Percentiles rank a stretch among this genome's conserved stretches.
These are phyloP conservation scores for Aplysina aerophoba DNA, from an alignment of 37 sponge, comb jelly and placozoan genomes.

Conservation along the genomic window DNA sequence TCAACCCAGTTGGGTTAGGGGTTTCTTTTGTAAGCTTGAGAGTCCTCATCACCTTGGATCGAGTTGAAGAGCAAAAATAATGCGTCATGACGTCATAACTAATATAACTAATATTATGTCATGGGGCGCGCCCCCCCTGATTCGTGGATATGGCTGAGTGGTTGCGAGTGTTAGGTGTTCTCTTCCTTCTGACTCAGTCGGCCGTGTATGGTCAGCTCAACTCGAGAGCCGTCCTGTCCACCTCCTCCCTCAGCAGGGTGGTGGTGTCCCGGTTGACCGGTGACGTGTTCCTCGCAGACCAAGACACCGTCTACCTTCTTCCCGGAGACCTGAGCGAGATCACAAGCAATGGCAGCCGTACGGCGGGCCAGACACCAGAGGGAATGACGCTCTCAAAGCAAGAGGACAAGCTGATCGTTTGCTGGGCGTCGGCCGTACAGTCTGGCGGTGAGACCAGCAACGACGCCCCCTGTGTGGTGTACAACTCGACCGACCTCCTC, in stretches of 20 bases:
- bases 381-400: neutral
- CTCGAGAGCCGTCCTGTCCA: neutral
- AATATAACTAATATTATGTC: too few relatives aligned
- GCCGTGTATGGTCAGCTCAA: neutral
- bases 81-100: too few relatives aligned
- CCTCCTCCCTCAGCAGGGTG: neutral
- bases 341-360: neutral
- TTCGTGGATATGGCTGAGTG: too few relatives aligned
- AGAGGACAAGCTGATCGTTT: neutral
- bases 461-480: neutral
- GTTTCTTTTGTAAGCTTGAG: too few relatives aligned
- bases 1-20: too few relatives aligned
- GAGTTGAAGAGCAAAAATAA: too few relatives aligned
- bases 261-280: neutral
- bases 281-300: conserved; percentile 7
- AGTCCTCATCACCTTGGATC: too few relatives aligned
- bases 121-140: too few relatives aligned
- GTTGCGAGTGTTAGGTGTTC: neutral
- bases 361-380: neutral
- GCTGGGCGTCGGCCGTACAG: neutral
- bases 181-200: neutral
- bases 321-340: neutral
- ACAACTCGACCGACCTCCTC: neutral
- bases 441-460: neutral
- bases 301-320: conserved; percentile 7